Evolutionary conservation across 1,140 invertebrate genomes (phyloP), one percentile per base, ranked within the genome.

Genomic region (Hetaerina americana): DNA sequence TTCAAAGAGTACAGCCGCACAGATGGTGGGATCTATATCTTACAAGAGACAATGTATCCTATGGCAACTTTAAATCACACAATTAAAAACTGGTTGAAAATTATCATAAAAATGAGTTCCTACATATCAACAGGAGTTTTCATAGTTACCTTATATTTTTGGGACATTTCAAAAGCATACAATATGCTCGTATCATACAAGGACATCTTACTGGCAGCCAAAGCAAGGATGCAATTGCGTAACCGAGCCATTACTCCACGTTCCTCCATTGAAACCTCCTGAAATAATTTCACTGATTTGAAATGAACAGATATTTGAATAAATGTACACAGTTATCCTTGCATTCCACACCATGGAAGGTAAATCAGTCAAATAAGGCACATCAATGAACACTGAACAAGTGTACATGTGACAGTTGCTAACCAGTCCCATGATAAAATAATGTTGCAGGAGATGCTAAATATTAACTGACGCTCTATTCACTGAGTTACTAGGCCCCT

Each of bases 111-210:
- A 70, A 5, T 25, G 10, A 68, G n/a, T n/a, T n/a, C n/a, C n/a
- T n/a, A 76, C 57, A 68, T 5, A 0, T 25, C 29, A 76, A 70
- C 25, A 68, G 69, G 40, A 28, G 28, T 68, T 26, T n/a, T n/a
- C n/a, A n/a, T n/a, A 79, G 78, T 82, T 67, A 92, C 87, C 66
- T 85, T 79, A 80, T 95, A 96, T 79, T 93, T 92, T 0, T 87
- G 78, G 22, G 95, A 96, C 76, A 92, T 92, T 77, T 98, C 95
- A 81, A 90, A 98, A 0, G 95, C 94, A 79, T 92, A 94, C 68
- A 91, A 85, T 25, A 98, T 92, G 77, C 92, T 95, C 0, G 94
- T 97, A 77, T 98, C 96, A 78, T 90, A 96, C 3, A 99, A 80
- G 82, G 94, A 89, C 79, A 98, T 90, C 76, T 93, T 92, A 72